Evolutionary conservation across 2,113 vertebrate species (phyloP).

Genomic region (Sinocyclocheilus rhinocerous): DNA sequence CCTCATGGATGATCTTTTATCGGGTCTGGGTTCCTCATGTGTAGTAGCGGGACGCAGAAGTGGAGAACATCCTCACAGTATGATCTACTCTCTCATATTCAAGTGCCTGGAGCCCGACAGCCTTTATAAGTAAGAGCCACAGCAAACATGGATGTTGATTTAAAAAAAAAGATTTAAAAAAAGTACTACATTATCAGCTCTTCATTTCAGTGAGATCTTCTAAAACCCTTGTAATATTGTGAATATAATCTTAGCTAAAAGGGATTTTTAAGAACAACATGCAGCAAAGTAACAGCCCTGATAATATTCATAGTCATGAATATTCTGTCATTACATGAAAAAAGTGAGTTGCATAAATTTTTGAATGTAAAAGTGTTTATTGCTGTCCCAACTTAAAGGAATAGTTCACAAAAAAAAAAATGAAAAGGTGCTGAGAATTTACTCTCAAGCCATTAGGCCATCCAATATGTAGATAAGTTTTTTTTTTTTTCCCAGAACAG

Average conservation of each 20-base stretch:
- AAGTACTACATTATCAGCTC: background rate
- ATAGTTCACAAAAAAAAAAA: too few species aligned
- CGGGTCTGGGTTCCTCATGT: slow-evolving; percentile 91
- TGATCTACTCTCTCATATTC: slow-evolving; percentile 94
- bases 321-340: background rate
- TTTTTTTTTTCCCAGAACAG: too few species aligned
- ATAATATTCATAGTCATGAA: background rate
- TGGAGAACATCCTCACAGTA: slow-evolving; percentile 82
- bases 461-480: too few species aligned
- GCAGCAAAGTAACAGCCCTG: background rate
- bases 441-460: too few species aligned
- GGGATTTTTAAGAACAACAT: background rate
- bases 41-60: slow-evolving; percentile 89
- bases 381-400: background rate
- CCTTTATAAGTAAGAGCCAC: slow-evolving; percentile 91
- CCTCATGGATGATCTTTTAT: slow-evolving; percentile 93
- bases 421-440: too few species aligned
- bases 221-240: background rate
- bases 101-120: slow-evolving; percentile 98
- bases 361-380: background rate
- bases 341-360: background rate
- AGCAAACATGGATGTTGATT: background rate
- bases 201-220: background rate
- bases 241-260: background rate
- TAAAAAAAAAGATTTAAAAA: too few species aligned